Base-by-base conservation (phyloP, 2,113 vertebrate species). In the Cyphomyrus plagiostoma region DNA sequence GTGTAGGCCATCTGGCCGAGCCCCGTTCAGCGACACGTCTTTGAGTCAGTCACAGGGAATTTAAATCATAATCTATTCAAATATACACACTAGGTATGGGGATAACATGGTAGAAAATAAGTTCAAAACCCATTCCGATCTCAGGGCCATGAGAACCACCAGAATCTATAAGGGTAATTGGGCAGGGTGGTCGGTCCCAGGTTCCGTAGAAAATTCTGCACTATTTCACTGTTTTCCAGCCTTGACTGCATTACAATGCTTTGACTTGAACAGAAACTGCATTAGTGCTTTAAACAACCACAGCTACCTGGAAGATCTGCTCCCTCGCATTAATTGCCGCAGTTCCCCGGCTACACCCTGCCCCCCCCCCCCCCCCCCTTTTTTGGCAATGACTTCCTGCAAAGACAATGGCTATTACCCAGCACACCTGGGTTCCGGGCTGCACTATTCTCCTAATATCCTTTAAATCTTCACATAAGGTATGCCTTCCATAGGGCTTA, bases 401-500 rank as follows among this genome's bases (percentile, higher is more conserved):
- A 91, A 92, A 96, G 94, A 96, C 96, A 95, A 95, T 96, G 94
- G 93, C 95, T 95, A 96, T 96, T 96, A 96, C 93, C 93, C 89
- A 90, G 92, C 94, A 95, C 96, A 96, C 96, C 96, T 96, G 96
- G 94, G 96, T 92, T 96, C 94, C 94, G 88, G 93, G 92, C 94
- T 92, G 94, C 94, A 92, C 94, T 93, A 94, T 96, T 94, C 93
- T 95, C 94, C 94, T 96, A 96, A 96, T 96, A 96, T 95, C 95
- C 95, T 95, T 96, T 96, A 96, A 96, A 96, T 95, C 96, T 95
- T 93, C 95, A 95, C 96, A 96, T 96, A 96, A 96, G 96, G 96
- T 96, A 96, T 95, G 95, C 94, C 96, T 95, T 96, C 96, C 95
- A 96, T 95, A 95, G 96, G 95, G 96, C 95, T 96, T 96, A 96